Conservation (phyloP, 1,140 invertebrate genomes). For the Lutraria rhynchaena region DNA sequence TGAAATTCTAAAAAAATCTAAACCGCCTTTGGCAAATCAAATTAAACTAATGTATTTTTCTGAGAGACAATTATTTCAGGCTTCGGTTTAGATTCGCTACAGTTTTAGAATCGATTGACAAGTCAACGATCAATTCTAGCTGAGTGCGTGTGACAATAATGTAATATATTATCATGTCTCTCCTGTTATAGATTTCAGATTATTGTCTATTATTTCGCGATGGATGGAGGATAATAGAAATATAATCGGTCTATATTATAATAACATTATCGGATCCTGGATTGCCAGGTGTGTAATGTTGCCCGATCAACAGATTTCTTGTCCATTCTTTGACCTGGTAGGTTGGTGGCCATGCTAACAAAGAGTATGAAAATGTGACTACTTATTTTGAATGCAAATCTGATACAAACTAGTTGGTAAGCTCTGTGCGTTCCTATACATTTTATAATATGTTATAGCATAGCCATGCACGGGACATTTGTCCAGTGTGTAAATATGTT, state of each 20-base stretch:
- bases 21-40: slow-evolving; percentile 45
- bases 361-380: too few relatives aligned
- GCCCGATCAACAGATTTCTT: too few relatives aligned
- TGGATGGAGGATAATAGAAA: slow-evolving; percentile 8
- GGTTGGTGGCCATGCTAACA: too few relatives aligned
- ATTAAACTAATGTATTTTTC: slow-evolving; percentile 50
- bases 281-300: too few relatives aligned
- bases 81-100: slow-evolving; percentile 2
- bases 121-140: slow-evolving; percentile 28
- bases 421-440: too few relatives aligned
- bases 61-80: slow-evolving; percentile 9
- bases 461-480: too few relatives aligned
- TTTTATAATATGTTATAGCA: too few relatives aligned
- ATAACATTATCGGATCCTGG: too few relatives aligned
- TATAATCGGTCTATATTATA: slow-evolving; percentile 33
- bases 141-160: slow-evolving; percentile 7
- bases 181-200: slow-evolving; percentile 38
- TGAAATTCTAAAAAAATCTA: slow-evolving; percentile 24
- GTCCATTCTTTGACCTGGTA: too few relatives aligned
- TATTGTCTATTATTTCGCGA: neutral
- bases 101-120: slow-evolving; percentile 14
- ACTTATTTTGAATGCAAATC: too few relatives aligned
- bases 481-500: too few relatives aligned
- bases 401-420: too few relatives aligned
- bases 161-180: slow-evolving; percentile 22